Evolutionary conservation across 2,888 invertebrate species (phyloP), one percentile per base, ranked within the genome.

Genomic region (Gisinianus flammeolus): DNA sequence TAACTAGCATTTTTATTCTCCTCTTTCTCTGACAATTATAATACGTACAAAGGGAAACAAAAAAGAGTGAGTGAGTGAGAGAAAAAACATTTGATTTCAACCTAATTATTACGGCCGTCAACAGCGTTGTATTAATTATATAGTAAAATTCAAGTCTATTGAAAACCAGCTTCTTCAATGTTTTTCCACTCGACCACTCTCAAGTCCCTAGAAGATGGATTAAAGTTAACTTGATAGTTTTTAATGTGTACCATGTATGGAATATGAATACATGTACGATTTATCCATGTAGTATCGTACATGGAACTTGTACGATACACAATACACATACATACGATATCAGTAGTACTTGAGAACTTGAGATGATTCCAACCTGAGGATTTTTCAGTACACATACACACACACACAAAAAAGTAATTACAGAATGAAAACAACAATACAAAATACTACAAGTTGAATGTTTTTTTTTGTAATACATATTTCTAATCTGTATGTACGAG

Each of bases 31-130:
- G n/a, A n/a, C n/a, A n/a, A n/a, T n/a, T n/a, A n/a, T n/a, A n/a
- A n/a, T n/a, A n/a, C n/a, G n/a, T n/a, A n/a, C n/a, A n/a, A n/a
- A n/a, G n/a, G n/a, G n/a, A n/a, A 56, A n/a, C 16, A 22, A n/a
- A 12, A n/a, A 56, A 56, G 4, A 56, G 16, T 62, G 62, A 62
- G 26, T 44, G 44, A 44, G 44, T 44, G 44, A 44, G 44, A 44
- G 44, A 44, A 44, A n/a, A 44, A 12, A 26, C 44, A 74, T 74
- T 74, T 52, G 33, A 67, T 54, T 77, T 70, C 77, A 77, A 77
- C 70, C 77, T 62, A 77, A 77, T 77, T 77, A 77, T 77, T 70
- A 70, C 54, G 44, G 58, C 77, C 70, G 77, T 77, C 77, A 77
- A 77, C 77, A 77, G 70, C 62, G 71, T 70, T 62, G 70, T 77